Base-by-base conservation (phyloP, 1,140 invertebrate genomes). In the Stegodyphus dumicola region DNA sequence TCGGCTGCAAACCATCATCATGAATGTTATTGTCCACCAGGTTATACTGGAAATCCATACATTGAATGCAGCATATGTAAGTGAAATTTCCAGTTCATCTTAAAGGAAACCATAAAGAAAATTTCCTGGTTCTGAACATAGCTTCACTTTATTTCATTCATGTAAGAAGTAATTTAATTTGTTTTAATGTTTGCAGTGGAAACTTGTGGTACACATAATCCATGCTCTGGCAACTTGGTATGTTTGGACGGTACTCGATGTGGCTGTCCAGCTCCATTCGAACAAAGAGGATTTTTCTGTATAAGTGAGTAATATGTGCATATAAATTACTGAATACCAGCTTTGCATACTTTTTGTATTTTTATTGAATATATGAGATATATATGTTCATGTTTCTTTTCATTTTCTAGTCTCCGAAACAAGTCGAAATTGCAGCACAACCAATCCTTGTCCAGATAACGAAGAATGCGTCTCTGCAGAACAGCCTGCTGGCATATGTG, bases 1-100 rank as follows among this genome's bases (percentile, higher is more conserved):
- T 91, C 93, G 60, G 94, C 93, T 0, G 91, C 93, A 74, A 93
- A 93, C 67, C 96, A 97, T 88, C 92, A 92, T 85, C 93, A 95
- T 4, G 94, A 95, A 84, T 98, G 96, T 89, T 93, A 93, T 74
- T 97, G 96, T 91, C 96, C 95, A 7, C 93, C 71, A 0, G 95
- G 95, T 53, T 94, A 93, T 10, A 92, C 90, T 53, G 96, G 96
- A 88, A 96, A 97, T 90, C 93, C 96, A 48, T 93, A 95, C 89
- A 91, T 95, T 53, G 95, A 96, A 89, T 98, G 96, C 89, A 93
- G 95, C 90, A 96, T 94, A 93, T 95, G 95, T 96, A 93, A 93
- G 93, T 93, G 53, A 60, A 60, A 60, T 60, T 60, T 60, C 15
- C 9, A 5, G 3, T 33, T 33, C 3, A 33, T 33, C 33, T 33